Base-by-base conservation (phyloP, 2,888 invertebrate genomes). In the Phortica magna region DNA sequence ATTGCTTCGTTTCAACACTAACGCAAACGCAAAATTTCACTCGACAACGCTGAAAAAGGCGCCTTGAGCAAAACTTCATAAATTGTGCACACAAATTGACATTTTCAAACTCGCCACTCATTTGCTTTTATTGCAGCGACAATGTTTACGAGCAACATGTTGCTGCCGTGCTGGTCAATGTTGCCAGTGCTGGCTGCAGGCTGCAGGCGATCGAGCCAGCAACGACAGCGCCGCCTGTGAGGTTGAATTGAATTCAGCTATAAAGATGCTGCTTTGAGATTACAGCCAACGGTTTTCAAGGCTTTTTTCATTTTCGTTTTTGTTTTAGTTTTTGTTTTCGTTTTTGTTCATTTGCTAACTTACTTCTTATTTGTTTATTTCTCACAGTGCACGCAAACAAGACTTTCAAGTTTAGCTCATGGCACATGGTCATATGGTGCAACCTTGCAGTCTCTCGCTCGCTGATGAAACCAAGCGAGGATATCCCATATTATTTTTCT, bases 131-230 rank as follows among this genome's bases (percentile, higher is more conserved):
- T 76, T 82, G 82, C 79, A 81, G 82, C 82, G 83, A 79, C 81
- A 48, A 48, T 48, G 4, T 48, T 48, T 6, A 2, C 48, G 48
- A 48, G 48, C 48, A 48, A 48, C 48, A 81, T 83, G 81, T 77
- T 73, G 73, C 73, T 78, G 64, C 65, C 31, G 83, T 83, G 79
- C 84, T 83, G 85, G 84, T 87, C 87, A 86, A 86, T 61, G 61
- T 61, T 61, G 61, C 22, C 17, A 4, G 5, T 5, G 48, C 48
- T 43, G 10, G 43, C 43, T n/a, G n/a, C 31, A 4, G 2, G 31
- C 31, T 31, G 31, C 31, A 31, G 5, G 31, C 31, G 31, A 31
- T 9, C 31, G 39, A 31, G 67, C 41, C 2, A 55, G 55, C 55
- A 55, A 55, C 5, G 31, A 31, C 31, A 14, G 59, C 31, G 31